phyloP scores from a whole-genome alignment of 2,113 vertebrate genomes.

The Pomatostomus ruficeps region DNA sequence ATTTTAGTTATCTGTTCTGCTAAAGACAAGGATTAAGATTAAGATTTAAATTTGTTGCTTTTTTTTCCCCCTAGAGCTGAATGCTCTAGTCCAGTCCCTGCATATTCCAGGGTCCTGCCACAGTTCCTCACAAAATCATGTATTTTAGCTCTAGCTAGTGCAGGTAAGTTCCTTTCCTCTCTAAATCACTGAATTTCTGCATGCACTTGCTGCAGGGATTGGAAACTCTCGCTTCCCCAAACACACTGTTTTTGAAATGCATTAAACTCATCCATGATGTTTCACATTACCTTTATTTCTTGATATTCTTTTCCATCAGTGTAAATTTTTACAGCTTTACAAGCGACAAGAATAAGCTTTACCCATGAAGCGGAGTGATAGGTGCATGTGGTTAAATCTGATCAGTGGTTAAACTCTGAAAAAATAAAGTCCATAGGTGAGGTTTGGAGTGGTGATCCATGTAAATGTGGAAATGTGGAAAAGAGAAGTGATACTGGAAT shows the following conservation, averaged over 20 bases:
- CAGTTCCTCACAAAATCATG: background rate
- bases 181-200: background rate
- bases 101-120: background rate
- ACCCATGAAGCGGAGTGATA: background rate
- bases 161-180: background rate
- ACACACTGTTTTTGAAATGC: background rate
- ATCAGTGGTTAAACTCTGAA: background rate
- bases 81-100: background rate
- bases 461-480: background rate
- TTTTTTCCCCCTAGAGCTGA: background rate
- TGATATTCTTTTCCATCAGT: background rate
- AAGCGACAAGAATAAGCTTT: background rate
- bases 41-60: background rate
- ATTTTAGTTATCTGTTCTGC: background rate
- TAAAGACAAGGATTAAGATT: slow-evolving; percentile 2
- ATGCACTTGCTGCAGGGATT: rapidly evolving
- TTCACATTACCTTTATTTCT: background rate
- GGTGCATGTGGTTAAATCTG: background rate
- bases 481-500: background rate
- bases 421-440: background rate
- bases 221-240: background rate
- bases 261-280: background rate
- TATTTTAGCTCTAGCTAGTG: background rate
- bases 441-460: background rate
- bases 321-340: background rate